Evolutionary conservation across 2,113 vertebrate species (phyloP).

Genomic region (Plecturocebus donacophilus): DNA sequence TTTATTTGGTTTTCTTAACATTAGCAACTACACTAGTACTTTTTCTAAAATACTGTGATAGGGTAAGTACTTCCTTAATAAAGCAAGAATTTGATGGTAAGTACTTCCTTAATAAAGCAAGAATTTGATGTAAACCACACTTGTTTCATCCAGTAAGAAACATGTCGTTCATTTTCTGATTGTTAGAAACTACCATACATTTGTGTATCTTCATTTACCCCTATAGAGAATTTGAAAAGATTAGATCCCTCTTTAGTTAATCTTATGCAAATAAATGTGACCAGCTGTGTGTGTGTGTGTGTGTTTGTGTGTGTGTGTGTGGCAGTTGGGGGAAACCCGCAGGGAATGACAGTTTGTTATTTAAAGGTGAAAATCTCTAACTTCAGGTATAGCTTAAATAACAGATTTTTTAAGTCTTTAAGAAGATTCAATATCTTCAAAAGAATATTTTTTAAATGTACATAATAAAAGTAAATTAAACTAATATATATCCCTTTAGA

Average conservation of each 20-base stretch:
- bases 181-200: neutral
- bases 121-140: neutral
- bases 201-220: neutral
- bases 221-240: neutral
- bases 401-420: neutral
- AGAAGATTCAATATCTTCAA: neutral
- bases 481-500: neutral
- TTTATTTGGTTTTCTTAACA: neutral
- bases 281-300: neutral
- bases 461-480: neutral
- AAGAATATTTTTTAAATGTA: neutral
- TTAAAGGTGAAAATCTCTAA: slow-evolving; percentile 17
- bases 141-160: neutral
- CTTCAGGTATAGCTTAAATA: neutral
- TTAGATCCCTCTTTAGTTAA: neutral
- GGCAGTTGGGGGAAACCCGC: too few relatives aligned
- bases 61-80: neutral
- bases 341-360: neutral
- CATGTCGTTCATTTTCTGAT: neutral
- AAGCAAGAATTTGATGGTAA: neutral
- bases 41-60: neutral
- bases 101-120: neutral
- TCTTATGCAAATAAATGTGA: neutral
- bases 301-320: too few relatives aligned
- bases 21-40: neutral